These are phyloP conservation scores for Vidua chalybeata DNA, from an alignment of 2,113 vertebrate species.

Conservation along the genomic window DNA sequence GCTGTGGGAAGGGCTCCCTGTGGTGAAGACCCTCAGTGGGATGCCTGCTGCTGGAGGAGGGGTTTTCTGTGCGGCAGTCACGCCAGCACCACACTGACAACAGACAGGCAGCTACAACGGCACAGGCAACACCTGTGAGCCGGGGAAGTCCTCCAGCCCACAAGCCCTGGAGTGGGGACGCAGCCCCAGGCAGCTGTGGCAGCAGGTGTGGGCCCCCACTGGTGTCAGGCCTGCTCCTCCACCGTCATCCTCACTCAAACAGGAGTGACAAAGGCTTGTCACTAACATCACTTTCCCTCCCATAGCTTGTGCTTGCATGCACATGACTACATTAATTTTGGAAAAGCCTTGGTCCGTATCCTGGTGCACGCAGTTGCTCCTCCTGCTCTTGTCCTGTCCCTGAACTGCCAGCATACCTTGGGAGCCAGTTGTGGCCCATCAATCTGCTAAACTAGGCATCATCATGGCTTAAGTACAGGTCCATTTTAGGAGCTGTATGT, in stretches of 20 bases:
- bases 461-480: background rate
- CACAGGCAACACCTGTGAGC: slow-evolving; percentile 6
- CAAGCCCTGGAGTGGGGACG: fast-evolving
- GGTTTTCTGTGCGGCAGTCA: background rate
- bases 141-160: fast-evolving
- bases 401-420: background rate
- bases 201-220: background rate
- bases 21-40: fast-evolving
- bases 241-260: background rate
- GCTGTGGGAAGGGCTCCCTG: background rate
- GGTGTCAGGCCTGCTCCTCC: background rate
- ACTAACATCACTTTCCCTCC: background rate
- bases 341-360: background rate
- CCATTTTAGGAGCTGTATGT: background rate
- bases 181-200: slow-evolving; percentile 3
- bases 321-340: background rate
- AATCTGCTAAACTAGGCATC: background rate
- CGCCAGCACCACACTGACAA: fast-evolving
- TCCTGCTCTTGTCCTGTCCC: background rate
- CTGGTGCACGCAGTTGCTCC: fast-evolving
- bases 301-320: background rate
- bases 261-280: background rate
- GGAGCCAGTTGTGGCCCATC: background rate
- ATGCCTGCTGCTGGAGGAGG: background rate
- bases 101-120: background rate